Evolutionary conservation across 2,797 vertebrate species (phyloP).

Genomic region (Hephaestus fuliginosus): DNA sequence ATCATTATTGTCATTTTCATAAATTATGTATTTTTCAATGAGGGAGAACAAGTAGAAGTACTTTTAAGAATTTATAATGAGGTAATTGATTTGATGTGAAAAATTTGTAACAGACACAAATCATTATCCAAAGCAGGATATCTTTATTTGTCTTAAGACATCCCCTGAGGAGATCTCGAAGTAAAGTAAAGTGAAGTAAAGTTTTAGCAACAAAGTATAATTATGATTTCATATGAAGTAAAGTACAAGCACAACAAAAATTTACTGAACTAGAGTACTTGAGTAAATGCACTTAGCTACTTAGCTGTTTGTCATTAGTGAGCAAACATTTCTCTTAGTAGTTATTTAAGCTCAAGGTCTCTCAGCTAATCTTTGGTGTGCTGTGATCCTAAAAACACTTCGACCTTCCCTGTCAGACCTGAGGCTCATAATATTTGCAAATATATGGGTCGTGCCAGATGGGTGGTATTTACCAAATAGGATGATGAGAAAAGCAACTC

Average conservation of each 20-base stretch:
- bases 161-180: not conserved
- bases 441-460: slow-evolving; percentile 71
- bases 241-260: not conserved
- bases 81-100: no score
- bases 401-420: slow-evolving; percentile 65
- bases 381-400: slow-evolving; percentile 39
- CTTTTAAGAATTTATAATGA: not conserved
- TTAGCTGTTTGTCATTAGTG: slow-evolving; percentile 8
- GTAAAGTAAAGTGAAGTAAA: not conserved
- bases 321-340: slow-evolving; percentile 30
- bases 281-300: not conserved
- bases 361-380: slow-evolving; percentile 34
- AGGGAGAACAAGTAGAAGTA: not conserved
- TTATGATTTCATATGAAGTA: no score
- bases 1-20: not conserved
- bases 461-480: slow-evolving; percentile 49
- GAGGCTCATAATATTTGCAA: slow-evolving; percentile 65
- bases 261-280: not conserved
- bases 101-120: not conserved
- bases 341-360: slow-evolving; percentile 38
- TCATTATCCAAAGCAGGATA: not conserved
- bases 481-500: slow-evolving; percentile 51
- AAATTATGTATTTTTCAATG: not conserved
- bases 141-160: not conserved
- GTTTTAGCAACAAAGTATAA: not conserved